These are phyloP conservation scores for Yasuhikotakia modesta DNA, from an alignment of 2,797 vertebrate genomes.

Conservation along the genomic window DNA sequence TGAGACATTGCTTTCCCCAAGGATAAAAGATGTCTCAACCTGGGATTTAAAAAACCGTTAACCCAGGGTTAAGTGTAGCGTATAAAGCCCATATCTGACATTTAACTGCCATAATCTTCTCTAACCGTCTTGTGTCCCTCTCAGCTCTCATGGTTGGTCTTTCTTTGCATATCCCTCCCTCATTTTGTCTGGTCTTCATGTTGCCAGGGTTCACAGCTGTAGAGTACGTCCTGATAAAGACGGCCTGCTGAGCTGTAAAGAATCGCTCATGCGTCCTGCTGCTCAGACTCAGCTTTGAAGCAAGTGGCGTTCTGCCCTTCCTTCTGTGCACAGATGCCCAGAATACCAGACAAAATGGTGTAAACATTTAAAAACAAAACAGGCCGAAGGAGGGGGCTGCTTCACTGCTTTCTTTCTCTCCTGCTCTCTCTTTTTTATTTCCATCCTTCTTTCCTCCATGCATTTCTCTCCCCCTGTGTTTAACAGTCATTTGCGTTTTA, in stretches of 20 bases:
- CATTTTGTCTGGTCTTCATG: conserved; percentile 20
- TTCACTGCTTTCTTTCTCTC: not conserved
- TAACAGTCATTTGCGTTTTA: not conserved
- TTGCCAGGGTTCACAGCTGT: conserved; percentile 44
- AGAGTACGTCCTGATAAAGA: conserved; percentile 45
- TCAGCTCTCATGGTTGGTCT: not conserved
- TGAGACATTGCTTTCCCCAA: not conserved
- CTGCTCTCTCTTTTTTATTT: too few species aligned
- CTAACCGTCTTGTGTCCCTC: conserved; percentile 1
- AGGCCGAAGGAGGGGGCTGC: not conserved
- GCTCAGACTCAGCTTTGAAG: conserved; percentile 32
- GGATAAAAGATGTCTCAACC: not conserved
- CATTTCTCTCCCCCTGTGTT: not conserved
- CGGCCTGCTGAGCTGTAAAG: conserved; percentile 36
- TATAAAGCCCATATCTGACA: conserved; percentile 5
- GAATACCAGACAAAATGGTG: conserved; percentile 40
- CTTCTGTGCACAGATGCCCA: conserved; percentile 28
- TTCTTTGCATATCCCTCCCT: conserved; percentile 21
- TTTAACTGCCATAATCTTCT: not conserved
- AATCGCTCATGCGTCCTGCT: conserved; percentile 22
- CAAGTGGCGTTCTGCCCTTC: conserved; percentile 8
- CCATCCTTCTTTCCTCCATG: not conserved
- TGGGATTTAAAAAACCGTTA: not conserved
- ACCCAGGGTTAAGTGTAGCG: not conserved
- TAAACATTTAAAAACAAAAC: conserved; percentile 41